Evolutionary conservation across 2,888 invertebrate genomes (phyloP).

Genomic region (Tenodera sinensis): DNA sequence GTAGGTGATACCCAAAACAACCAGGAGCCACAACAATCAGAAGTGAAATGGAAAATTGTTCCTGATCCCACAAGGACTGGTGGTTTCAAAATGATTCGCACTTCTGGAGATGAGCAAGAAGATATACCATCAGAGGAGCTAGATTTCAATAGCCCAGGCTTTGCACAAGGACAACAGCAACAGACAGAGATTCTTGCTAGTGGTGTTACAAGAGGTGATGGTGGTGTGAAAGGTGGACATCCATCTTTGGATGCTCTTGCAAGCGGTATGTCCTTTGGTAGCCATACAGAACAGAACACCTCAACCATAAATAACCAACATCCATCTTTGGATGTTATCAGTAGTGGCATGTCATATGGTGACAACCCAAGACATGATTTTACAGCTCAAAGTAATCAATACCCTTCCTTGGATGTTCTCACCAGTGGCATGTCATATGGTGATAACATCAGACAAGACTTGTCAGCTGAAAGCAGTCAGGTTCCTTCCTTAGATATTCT

Average conservation of each 20-base stretch:
- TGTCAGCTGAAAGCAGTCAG: background rate
- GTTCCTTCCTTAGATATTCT: background rate
- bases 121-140: background rate
- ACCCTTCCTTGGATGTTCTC: background rate
- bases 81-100: background rate
- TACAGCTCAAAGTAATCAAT: background rate
- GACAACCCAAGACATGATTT: background rate
- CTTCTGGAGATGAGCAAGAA: background rate
- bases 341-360: background rate
- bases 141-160: background rate
- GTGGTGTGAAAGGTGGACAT: background rate
- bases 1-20: background rate
- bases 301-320: background rate
- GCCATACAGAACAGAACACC: background rate
- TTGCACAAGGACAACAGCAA: background rate
- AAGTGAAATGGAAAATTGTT: constrained; percentile 3
- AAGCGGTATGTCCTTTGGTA: background rate
- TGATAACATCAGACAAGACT: background rate
- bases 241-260: background rate
- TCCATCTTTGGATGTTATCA: background rate
- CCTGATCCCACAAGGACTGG: background rate
- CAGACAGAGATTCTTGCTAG: background rate
- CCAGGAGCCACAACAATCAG: background rate
- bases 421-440: background rate
- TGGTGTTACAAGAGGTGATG: background rate